Evolutionary conservation across 2,113 vertebrate species (phyloP), one percentile per base, ranked within the genome.

Genomic region (Tichodroma muraria): DNA sequence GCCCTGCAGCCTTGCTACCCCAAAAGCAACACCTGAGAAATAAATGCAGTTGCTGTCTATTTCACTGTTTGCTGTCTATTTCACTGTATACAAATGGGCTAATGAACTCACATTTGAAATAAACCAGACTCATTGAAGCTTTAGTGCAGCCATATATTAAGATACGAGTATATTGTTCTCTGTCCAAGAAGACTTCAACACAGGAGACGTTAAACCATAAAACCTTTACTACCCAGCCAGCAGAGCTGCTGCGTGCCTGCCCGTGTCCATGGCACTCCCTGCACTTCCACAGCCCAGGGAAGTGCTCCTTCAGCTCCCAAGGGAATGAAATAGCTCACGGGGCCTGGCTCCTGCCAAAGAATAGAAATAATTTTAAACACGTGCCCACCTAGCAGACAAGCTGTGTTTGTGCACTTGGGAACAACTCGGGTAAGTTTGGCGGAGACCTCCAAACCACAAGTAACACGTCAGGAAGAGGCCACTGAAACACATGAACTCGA

Each of bases 351-450:
- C 25, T 15, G 31, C 11, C 28, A 22, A 42, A 19, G 20, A 44
- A 21, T n/a, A n/a, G n/a, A n/a, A n/a, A 8, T 6, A 2, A 21
- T 14, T 38, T 57, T 8, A 64, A 65, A 33, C 0, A 0, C 1
- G 4, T 13, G 35, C 20, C 49, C 44, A 21, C 19, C 27, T 12
- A 38, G 33, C 38, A 57, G 21, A 38, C 2, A 1, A 54, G 16
- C 18, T 11, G 1, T 6, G 6, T 18, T 64, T 16, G 37, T 14
- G 45, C 23, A 11, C 35, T 76, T 54, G 64, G 68, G 75, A 80
- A 45, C 44, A 37, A 31, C 12, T 8, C 13, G 12, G n/a, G 5
- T 19, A 72, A 52, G 30, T 11, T 37, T 21, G 16, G 17, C 8
- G 3, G 24, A 45, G 33, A 17, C 57, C 23, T 65, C 38, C 20